Percentiles rank a stretch among this genome's conserved stretches.
Conservation (phyloP, 2,797 vertebrate species). For the Centropyge bicolor region DNA sequence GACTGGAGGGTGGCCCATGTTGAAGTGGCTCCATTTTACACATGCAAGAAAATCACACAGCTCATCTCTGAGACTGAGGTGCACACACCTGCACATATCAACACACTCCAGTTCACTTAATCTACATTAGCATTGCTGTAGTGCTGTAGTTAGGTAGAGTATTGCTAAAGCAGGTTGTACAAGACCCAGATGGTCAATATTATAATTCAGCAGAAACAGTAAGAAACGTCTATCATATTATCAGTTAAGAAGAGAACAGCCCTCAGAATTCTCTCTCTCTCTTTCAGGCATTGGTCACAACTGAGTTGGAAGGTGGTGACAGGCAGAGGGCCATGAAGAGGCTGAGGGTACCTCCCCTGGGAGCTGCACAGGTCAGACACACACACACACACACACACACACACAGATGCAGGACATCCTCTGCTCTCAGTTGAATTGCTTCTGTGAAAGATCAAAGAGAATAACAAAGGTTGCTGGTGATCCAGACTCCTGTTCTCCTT, state of each 20-base stretch:
- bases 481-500: background rate
- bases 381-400: background rate
- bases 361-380: conserved; percentile 93
- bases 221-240: background rate
- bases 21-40: conserved; percentile 98
- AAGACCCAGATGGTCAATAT: background rate
- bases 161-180: background rate
- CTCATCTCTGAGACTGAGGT: conserved; percentile 99
- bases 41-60: conserved; percentile 99
- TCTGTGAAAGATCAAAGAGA: background rate
- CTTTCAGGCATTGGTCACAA: conserved; percentile 93
- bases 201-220: background rate
- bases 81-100: background rate
- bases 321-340: conserved; percentile 99
- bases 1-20: conserved; percentile 97
- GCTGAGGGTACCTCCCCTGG: conserved; percentile 95
- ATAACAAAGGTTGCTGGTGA: background rate
- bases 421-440: background rate
- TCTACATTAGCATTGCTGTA: background rate
- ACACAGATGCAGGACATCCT: background rate
- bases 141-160: background rate
- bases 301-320: conserved; percentile 97
- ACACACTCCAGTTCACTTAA: background rate
- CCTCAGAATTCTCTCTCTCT: conserved; percentile 14
- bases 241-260: background rate